Conservation (phyloP, 2,888 invertebrate species). For the Trilocha varians region DNA sequence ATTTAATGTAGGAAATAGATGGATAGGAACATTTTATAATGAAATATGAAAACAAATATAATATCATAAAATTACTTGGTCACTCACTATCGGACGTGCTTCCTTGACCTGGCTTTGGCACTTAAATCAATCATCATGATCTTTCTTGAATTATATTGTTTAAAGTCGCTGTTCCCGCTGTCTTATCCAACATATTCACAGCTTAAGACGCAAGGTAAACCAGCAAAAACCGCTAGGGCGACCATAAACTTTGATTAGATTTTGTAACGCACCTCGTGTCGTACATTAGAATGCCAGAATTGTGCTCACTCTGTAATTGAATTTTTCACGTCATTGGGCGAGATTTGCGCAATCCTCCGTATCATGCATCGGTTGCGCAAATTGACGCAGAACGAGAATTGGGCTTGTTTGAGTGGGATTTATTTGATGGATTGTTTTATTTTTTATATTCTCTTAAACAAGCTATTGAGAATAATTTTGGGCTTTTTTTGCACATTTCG, state of each 20-base stretch:
- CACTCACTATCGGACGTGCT: no score
- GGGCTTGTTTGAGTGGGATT: not conserved
- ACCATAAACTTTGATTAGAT: slow-evolving; percentile 72
- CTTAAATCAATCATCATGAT: no score
- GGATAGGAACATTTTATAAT: no score
- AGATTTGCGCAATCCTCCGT: slow-evolving; percentile 34
- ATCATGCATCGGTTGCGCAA: slow-evolving; percentile 3
- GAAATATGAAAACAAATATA: no score
- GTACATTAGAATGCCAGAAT: slow-evolving; percentile 68
- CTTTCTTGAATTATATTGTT: no score
- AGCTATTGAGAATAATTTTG: no score
- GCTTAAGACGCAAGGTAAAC: slow-evolving; percentile 31
- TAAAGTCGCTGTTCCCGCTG: not conserved
- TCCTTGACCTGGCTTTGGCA: no score
- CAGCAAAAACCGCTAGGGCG: slow-evolving; percentile 58
- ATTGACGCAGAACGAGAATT: not conserved
- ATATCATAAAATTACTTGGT: no score
- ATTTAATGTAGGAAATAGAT: no score
- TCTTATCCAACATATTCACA: not conserved
- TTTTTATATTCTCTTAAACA: no score
- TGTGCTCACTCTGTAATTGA: slow-evolving; percentile 57
- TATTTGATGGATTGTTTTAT: not conserved
- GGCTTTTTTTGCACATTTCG: no score
- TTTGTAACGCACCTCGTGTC: slow-evolving; percentile 44
- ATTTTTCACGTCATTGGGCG: slow-evolving; percentile 66